These are phyloP conservation scores for Fragum whitleyi DNA, from an alignment of 2,888 invertebrate species.

Conservation along the genomic window DNA sequence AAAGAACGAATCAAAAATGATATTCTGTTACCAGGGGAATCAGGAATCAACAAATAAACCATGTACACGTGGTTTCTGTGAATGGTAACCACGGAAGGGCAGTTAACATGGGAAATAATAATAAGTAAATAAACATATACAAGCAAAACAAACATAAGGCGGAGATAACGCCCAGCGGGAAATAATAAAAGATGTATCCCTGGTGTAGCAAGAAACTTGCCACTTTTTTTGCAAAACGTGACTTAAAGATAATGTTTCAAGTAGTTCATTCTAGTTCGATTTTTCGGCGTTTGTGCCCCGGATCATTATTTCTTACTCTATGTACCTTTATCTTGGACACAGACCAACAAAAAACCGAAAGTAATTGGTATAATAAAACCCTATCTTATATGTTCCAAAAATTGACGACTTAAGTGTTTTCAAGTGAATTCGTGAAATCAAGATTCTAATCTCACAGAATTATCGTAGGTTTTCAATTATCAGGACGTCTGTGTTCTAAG, in stretches of 20 bases:
- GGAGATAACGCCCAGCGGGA: not conserved
- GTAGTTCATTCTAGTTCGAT: too few species aligned
- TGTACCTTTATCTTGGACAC: not conserved
- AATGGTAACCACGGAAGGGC: not conserved
- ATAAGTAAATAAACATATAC: slow-evolving; percentile 21
- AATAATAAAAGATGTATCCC: not conserved
- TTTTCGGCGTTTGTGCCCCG: too few species aligned
- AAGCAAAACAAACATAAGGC: slow-evolving; percentile 4
- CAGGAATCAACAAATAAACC: slow-evolving; percentile 16
- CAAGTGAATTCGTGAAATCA: not conserved
- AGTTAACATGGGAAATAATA: slow-evolving; percentile 31
- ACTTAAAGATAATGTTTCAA: too few species aligned
- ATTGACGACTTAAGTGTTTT: slow-evolving; percentile 5
- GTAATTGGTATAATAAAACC: not conserved
- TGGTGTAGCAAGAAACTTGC: too few species aligned
- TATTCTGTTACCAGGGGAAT: slow-evolving; percentile 16
- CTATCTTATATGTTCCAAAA: not conserved
- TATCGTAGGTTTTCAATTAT: slow-evolving; percentile 27
- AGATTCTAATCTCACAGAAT: slow-evolving; percentile 16
- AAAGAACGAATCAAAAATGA: slow-evolving; percentile 3
- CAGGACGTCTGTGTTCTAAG: slow-evolving; percentile 15
- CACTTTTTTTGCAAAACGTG: too few species aligned
- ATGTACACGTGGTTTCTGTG: not conserved
- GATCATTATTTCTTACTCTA: too few species aligned
- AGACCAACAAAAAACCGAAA: not conserved